Evolutionary conservation across 2,113 vertebrate species (phyloP).

Genomic region (Pavo muticus): DNA sequence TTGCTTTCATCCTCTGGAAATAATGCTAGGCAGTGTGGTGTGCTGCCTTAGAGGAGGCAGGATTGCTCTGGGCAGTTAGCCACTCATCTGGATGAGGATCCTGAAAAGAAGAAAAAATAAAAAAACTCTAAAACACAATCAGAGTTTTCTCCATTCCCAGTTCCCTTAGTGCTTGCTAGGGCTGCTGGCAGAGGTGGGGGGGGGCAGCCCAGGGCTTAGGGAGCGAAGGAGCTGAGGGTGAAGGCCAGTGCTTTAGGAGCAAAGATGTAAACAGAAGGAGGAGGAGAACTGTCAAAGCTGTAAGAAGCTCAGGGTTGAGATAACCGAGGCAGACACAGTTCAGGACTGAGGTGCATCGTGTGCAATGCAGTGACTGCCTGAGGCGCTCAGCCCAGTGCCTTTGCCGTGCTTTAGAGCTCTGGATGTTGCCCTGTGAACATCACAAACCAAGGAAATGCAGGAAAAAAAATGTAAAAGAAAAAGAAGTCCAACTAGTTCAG

Average conservation of each 20-base stretch:
- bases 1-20: not conserved
- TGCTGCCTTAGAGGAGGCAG: not conserved
- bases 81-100: not conserved
- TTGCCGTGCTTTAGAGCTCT: not conserved
- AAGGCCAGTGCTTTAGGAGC: not conserved
- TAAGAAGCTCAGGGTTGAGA: not conserved
- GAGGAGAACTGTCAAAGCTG: not conserved
- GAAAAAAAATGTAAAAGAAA: not conserved
- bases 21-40: not conserved
- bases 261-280: not conserved
- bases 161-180: not conserved
- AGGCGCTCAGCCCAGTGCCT: not conserved
- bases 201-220: not conserved
- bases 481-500: not conserved
- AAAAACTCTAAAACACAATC: not conserved
- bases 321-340: not conserved
- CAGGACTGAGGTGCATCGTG: not conserved
- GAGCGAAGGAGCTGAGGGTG: not conserved
- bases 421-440: not conserved
- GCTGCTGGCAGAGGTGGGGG: not conserved
- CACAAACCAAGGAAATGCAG: not conserved
- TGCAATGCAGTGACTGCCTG: not conserved
- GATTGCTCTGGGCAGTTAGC: conserved; percentile 4
- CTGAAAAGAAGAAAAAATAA: not conserved
- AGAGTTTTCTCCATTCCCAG: not conserved